These are phyloP conservation scores for Danio jaintianensis DNA, from an alignment of 2,797 vertebrate genomes.

Conservation along the genomic window DNA sequence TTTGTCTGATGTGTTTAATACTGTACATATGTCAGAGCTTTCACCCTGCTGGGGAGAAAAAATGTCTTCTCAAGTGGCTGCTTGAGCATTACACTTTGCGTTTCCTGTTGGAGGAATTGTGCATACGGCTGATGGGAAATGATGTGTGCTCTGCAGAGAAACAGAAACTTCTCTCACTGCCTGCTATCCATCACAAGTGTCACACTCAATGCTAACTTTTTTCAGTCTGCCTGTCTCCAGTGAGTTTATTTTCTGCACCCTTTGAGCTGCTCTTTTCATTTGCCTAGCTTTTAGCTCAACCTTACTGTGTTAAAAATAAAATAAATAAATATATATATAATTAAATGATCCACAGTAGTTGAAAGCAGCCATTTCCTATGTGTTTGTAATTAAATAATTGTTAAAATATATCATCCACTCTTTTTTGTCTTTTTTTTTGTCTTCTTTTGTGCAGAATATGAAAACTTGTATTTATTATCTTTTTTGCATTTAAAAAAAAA, in stretches of 20 bases:
- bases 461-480: too few relatives aligned
- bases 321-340: constrained; percentile 40
- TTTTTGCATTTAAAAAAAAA: too few relatives aligned
- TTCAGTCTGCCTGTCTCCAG: constrained; percentile 84
- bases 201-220: constrained; percentile 82
- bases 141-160: constrained; percentile 57
- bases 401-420: constrained; percentile 77
- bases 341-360: constrained; percentile 82
- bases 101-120: constrained; percentile 59
- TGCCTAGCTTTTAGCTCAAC: constrained; percentile 79
- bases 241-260: constrained; percentile 82
- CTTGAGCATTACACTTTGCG: constrained; percentile 56
- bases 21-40: constrained; percentile 43
- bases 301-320: constrained; percentile 72
- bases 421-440: too few relatives aligned
- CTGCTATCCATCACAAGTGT: constrained; percentile 77
- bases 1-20: constrained; percentile 35
- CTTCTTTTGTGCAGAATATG: too few relatives aligned
- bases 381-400: constrained; percentile 81
- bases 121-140: constrained; percentile 58
- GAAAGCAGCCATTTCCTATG: constrained; percentile 87
- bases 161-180: constrained; percentile 73
- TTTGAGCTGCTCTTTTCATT: constrained; percentile 84
- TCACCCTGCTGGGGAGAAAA: constrained; percentile 11
- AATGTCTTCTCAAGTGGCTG: constrained; percentile 48